A percentile compares a stretch with the other conserved stretches of the same genome.
phyloP scores from a whole-genome alignment of 2,797 vertebrate genomes.

The Balearica regulorum region DNA sequence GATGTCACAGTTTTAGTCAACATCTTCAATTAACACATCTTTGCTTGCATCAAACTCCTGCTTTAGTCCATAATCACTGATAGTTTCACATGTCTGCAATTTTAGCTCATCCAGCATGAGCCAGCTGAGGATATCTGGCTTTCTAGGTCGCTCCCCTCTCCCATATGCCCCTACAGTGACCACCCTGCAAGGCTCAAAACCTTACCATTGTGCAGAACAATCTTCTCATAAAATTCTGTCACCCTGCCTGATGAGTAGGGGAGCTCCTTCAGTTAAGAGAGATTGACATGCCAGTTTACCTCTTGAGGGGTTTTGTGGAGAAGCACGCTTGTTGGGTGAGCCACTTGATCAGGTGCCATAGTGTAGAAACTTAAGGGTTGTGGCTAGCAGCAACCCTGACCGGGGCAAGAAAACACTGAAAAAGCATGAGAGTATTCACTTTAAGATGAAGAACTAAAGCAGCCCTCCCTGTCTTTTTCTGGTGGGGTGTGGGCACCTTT shows the following conservation, averaged over 20 bases:
- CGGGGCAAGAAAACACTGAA: background rate
- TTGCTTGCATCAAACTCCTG: background rate
- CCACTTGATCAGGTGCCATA: background rate
- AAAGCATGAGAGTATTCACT: background rate
- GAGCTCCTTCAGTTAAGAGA: background rate
- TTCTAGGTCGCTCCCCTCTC: background rate
- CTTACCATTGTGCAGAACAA: background rate
- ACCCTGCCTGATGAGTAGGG: background rate
- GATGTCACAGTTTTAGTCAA: background rate
- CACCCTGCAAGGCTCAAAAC: background rate
- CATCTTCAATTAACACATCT: background rate
- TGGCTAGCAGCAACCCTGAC: background rate
- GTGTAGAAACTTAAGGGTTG: background rate
- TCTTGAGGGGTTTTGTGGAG: background rate
- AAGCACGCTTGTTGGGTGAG: background rate
- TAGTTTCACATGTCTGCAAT: background rate
- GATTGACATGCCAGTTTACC: fast-evolving
- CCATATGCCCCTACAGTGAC: background rate
- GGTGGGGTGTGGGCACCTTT: fast-evolving
- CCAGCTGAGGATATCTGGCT: background rate
- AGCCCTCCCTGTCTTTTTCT: background rate
- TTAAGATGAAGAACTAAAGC: background rate
- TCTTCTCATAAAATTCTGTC: background rate
- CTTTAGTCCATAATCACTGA: background rate
- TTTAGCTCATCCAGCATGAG: background rate